These are phyloP conservation scores for Junco hyemalis DNA, from an alignment of 2,113 vertebrate genomes.

Conservation along the genomic window DNA sequence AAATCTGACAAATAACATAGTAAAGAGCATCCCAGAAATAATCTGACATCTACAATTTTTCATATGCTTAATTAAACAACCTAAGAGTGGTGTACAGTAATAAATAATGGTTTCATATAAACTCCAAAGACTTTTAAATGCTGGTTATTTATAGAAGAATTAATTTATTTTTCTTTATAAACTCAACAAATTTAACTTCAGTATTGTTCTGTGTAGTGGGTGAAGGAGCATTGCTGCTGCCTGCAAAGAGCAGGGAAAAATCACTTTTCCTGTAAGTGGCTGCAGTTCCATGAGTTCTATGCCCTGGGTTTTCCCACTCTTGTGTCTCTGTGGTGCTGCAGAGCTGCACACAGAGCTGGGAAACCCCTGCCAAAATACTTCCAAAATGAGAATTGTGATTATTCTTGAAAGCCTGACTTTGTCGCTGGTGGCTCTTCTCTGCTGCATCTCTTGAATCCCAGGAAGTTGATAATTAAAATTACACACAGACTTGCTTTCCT, in stretches of 20 bases:
- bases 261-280: accelerated
- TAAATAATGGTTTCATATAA: background rate
- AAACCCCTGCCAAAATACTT: background rate
- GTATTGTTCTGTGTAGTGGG: background rate
- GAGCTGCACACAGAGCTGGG: background rate
- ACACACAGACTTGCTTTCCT: background rate
- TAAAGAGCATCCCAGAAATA: background rate
- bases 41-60: background rate
- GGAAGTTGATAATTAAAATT: background rate
- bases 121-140: background rate
- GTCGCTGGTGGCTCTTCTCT: background rate
- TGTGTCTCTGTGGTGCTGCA: background rate
- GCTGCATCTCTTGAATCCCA: background rate
- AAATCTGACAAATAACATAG: background rate
- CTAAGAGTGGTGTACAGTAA: background rate
- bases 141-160: background rate
- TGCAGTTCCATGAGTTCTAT: background rate
- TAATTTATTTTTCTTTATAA: background rate
- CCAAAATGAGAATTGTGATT: background rate
- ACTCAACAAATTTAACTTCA: background rate
- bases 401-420: background rate
- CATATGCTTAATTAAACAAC: background rate
- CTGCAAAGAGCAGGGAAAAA: background rate
- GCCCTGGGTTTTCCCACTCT: background rate
- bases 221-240: background rate